Percentiles rank a stretch among this genome's conserved stretches.
Conservation (phyloP, 2,888 invertebrate genomes). For the Cheilosia vernalis region DNA sequence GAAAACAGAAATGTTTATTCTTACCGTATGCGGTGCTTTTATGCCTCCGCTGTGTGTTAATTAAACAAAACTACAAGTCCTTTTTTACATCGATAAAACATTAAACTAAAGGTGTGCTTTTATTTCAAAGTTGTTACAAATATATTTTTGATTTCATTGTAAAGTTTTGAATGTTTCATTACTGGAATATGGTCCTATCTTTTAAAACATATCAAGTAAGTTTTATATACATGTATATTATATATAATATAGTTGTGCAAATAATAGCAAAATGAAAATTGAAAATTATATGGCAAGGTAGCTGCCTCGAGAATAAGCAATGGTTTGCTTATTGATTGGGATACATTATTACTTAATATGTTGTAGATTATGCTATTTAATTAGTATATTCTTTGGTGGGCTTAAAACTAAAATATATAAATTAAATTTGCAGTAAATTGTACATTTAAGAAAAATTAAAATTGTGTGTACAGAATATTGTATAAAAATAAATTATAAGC, state of each 20-base stretch:
- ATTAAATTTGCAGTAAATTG: not conserved
- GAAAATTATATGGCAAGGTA: slow-evolving; percentile 22
- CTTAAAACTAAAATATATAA: slow-evolving; percentile 28
- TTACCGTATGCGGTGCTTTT: not conserved
- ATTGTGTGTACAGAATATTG: not conserved
- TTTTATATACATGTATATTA: not conserved
- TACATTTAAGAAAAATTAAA: not conserved
- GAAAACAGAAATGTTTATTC: not conserved
- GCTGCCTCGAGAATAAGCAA: slow-evolving; percentile 34
- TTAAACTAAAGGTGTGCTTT: not conserved
- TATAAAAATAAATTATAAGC: not conserved
- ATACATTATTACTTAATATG: not conserved
- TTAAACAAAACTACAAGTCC: not conserved
- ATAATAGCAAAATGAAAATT: not conserved
- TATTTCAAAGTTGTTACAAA: slow-evolving; percentile 6
- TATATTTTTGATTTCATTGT: slow-evolving; percentile 9
- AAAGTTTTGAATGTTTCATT: slow-evolving; percentile 9
- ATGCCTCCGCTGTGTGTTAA: not conserved
- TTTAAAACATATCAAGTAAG: not conserved
- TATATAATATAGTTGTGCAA: not conserved
- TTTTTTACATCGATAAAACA: slow-evolving; percentile 1
- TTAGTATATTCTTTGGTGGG: slow-evolving; percentile 53
- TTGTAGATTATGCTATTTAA: not conserved
- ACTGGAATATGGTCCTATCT: not conserved
- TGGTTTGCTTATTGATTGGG: not conserved